Conservation (phyloP, 1,140 invertebrate species). For the Pseudobourletiella spinata region DNA sequence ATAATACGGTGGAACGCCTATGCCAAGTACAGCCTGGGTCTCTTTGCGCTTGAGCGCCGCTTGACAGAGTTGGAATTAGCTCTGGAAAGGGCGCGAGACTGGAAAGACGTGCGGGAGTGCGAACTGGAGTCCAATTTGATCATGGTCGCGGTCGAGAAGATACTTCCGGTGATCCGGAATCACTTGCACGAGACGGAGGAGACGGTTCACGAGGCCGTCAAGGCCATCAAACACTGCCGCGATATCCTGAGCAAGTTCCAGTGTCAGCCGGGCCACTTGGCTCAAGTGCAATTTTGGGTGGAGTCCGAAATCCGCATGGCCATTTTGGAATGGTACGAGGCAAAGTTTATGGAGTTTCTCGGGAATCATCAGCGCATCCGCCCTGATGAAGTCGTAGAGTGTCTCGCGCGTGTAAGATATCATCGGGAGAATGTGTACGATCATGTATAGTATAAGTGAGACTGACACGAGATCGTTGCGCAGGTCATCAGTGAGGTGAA, state of each 20-base stretch:
- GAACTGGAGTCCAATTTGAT: conserved; percentile 12
- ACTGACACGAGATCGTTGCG: too few relatives aligned
- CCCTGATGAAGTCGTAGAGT: background rate
- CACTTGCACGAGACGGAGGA: conserved; percentile 28
- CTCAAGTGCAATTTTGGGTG: conserved; percentile 3
- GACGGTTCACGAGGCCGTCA: conserved; percentile 18
- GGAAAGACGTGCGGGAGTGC: conserved; percentile 1
- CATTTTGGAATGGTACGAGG: conserved; percentile 30
- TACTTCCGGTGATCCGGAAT: conserved; percentile 25
- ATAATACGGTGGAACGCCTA: conserved; percentile 30
- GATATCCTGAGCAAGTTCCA: conserved; percentile 21
- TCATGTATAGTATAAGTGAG: too few relatives aligned
- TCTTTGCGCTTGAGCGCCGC: conserved; percentile 1
- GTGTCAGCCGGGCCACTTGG: background rate
- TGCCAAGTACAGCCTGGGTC: conserved; percentile 16
- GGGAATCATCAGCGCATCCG: background rate
- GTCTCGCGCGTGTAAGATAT: background rate
- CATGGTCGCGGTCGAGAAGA: background rate
- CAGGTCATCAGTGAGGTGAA: conserved; percentile 27
- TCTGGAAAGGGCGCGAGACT: conserved; percentile 1
- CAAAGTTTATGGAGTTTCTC: conserved; percentile 13
- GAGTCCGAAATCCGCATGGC: conserved; percentile 16
- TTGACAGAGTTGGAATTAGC: conserved; percentile 13
- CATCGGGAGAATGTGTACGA: background rate
- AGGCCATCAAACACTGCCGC: conserved; percentile 18